A percentile compares a stretch with the other conserved stretches of the same genome.
These are phyloP conservation scores for Ormyrus labotus DNA, from an alignment of 2,888 invertebrate genomes.

Conservation along the genomic window DNA sequence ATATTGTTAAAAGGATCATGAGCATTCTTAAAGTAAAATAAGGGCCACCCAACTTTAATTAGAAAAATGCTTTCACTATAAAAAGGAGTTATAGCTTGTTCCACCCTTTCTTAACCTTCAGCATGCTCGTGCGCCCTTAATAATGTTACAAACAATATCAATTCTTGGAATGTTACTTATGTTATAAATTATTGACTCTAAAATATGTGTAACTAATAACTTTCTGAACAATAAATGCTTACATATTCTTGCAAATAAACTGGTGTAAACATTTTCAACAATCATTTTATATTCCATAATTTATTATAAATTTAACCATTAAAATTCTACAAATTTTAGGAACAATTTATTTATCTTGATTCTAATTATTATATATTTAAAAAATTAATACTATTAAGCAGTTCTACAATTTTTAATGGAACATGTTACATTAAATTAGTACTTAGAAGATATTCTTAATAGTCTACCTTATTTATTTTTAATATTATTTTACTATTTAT, in stretches of 20 bases:
- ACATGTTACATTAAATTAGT: no score
- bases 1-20: conserved; percentile 50
- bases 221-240: conserved; percentile 44
- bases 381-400: neutral
- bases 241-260: conserved; percentile 51
- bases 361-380: neutral
- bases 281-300: conserved; percentile 15
- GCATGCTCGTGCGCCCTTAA: conserved; percentile 48
- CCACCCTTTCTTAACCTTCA: conserved; percentile 40
- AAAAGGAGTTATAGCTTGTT: conserved; percentile 20
- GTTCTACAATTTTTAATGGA: conserved; percentile 12
- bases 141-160: conserved; percentile 35
- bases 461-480: conserved; percentile 12
- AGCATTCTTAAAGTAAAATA: conserved; percentile 49
- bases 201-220: conserved; percentile 46
- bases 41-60: conserved; percentile 22
- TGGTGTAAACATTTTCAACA: conserved; percentile 22
- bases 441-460: neutral
- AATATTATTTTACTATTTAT: conserved; percentile 34
- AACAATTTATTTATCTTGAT: conserved; percentile 27
- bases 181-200: conserved; percentile 48
- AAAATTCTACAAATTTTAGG: conserved; percentile 45
- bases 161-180: conserved; percentile 49
- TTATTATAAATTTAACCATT: conserved; percentile 24
- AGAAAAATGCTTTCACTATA: conserved; percentile 20